Base-by-base conservation (phyloP, 2,797 vertebrate species). In the Molossus molossus region DNA sequence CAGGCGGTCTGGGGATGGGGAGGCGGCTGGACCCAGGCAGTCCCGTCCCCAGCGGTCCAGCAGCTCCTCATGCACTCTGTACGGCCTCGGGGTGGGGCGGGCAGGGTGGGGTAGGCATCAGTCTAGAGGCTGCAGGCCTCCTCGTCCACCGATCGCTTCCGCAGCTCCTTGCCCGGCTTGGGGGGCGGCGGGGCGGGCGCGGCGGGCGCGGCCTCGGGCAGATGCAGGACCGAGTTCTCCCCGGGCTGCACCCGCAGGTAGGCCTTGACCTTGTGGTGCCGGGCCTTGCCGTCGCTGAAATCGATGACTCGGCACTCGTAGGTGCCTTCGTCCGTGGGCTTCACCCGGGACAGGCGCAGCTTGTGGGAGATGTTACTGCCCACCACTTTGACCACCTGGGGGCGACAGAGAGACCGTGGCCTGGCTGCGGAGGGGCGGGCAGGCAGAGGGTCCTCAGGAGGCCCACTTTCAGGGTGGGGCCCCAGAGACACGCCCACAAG, bases 361-460 rank as follows among this genome's bases (percentile, higher is more conserved):
- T 99, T 99, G 98, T 99, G 99, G 62, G 99, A 99, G 98, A 99
- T 99, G 99, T 99, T 99, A 98, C 99, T 99, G 97, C 99, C 99
- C 1, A 99, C 99, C 87, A 99, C 99, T 98, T 99, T 99, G 92
- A 99, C 99, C 97, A 99, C 99, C 99, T 99, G 97, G 89, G 89
- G 97, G 96, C 58, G 93, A 96, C 95, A 96, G 94, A 96, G 92
- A 96, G 72, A 95, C 45, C 0, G 18, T 96, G 85, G 97, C 58
- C 77, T 29, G 58, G 25, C 90, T 6, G 0, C 9, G 5, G 1
- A 17, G 45, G 1, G 0, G 21, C 15, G 12, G 25, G 37, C 33
- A 15, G 48, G 0, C 1, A 3, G 20, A 25, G 40, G 0, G 14
- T 1, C 17, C 8, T 29, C 37, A 5, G 11, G 8, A 17, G n/a